Evolutionary conservation across 2,113 vertebrate species (phyloP).

Genomic region (Ictalurus punctatus): DNA sequence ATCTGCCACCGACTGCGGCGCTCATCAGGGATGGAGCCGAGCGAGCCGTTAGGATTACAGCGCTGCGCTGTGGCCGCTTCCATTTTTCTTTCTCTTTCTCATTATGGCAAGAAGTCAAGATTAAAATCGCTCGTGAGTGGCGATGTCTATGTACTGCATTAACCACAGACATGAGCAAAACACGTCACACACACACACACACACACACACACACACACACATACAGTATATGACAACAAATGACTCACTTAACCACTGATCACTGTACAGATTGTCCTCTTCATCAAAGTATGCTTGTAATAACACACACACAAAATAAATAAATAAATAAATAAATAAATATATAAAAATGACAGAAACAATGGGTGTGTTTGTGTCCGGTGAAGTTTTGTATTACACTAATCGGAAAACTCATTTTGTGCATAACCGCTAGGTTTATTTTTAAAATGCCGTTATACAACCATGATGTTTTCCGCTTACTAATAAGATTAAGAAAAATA

Average conservation of each 20-base stretch:
- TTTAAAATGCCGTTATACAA: neutral
- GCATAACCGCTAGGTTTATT: neutral
- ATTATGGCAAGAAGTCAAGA: constrained; percentile 33
- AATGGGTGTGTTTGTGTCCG: neutral
- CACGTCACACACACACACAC: neutral
- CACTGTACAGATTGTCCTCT: constrained; percentile 48
- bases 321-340: neutral
- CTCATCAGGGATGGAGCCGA: constrained; percentile 28
- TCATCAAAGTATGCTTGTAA: constrained; percentile 54
- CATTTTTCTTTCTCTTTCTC: neutral
- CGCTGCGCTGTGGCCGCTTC: neutral
- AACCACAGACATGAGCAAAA: neutral
- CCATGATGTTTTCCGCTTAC: neutral
- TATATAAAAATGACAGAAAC: neutral
- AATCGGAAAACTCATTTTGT: neutral
- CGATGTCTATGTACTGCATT: neutral
- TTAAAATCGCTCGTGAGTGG: neutral
- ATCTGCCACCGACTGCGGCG: constrained; percentile 35
- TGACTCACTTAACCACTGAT: constrained; percentile 51
- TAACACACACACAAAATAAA: constrained; percentile 13
- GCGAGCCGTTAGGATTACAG: constrained; percentile 24
- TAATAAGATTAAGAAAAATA: neutral
- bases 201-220: neutral
- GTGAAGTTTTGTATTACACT: neutral
- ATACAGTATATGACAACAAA: neutral